phyloP scores from a whole-genome alignment of 1,140 invertebrate genomes.

The Macrocentrus cingulum region DNA sequence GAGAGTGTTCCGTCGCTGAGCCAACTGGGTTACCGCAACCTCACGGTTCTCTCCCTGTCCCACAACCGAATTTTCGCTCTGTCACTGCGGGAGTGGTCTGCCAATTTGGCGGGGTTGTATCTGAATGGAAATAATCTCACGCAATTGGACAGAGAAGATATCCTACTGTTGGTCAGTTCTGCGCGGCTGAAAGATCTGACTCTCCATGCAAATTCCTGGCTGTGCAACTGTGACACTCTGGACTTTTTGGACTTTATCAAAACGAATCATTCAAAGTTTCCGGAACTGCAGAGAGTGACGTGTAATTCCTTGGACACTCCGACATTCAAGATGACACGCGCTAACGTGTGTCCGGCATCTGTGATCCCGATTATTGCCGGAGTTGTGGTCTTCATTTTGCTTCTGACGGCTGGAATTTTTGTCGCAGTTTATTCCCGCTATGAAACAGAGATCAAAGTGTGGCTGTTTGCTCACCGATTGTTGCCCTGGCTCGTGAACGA shows the following conservation, averaged over 20 bases:
- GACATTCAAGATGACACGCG: slow-evolving; percentile 52
- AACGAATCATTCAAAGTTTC: slow-evolving; percentile 43
- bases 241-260: slow-evolving; percentile 63
- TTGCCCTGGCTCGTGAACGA: slow-evolving; percentile 70
- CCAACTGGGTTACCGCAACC: slow-evolving; percentile 47
- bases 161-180: slow-evolving; percentile 49
- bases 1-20: slow-evolving; percentile 44
- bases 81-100: slow-evolving; percentile 29
- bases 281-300: slow-evolving; percentile 48
- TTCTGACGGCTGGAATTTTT: slow-evolving; percentile 57
- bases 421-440: slow-evolving; percentile 66
- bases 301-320: slow-evolving; percentile 48
- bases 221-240: slow-evolving; percentile 64
- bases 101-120: slow-evolving; percentile 52
- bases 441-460: slow-evolving; percentile 68
- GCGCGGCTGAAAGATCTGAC: slow-evolving; percentile 46
- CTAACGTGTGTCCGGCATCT: slow-evolving; percentile 58
- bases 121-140: slow-evolving; percentile 61
- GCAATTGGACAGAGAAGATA: slow-evolving; percentile 42
- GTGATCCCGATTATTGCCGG: slow-evolving; percentile 50
- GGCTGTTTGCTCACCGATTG: slow-evolving; percentile 68
- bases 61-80: slow-evolving; percentile 61
- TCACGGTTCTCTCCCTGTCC: slow-evolving; percentile 57
- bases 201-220: slow-evolving; percentile 66
- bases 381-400: slow-evolving; percentile 53